Evolutionary conservation across 2,797 vertebrate genomes (phyloP), one percentile per base, ranked within the genome.

Genomic region (Sebastes trivittatus): DNA sequence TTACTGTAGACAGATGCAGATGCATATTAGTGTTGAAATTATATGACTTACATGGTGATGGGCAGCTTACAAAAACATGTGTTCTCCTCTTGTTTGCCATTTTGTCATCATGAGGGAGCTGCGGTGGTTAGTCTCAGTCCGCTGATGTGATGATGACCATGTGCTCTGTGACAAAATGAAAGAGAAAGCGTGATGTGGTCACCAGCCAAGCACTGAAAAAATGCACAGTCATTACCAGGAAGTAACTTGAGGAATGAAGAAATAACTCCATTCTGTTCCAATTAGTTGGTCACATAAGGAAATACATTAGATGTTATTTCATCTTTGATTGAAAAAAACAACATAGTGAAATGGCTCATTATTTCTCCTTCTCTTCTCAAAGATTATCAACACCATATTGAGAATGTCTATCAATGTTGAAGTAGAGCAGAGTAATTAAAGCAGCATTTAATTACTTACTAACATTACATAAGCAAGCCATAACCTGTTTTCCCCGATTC

Each of bases 261-360:
- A 87, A 68, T 46, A 61, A 81, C 23, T 75, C 58, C 29, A 74
- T 68, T 84, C 27, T 79, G 67, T 77, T 58, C n/a, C 11, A 69
- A 34, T 55, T n/a, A 42, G n/a, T 38, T 25, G 4, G 11, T 72
- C 14, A 70, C 22, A 64, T 9, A 42, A 61, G 63, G 56, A 59
- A 29, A 27, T 6, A 13, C 7, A 23, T 56, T 36, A 22, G 10
- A 18, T 29, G 20, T 29, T 56, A 16, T 36, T 75, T 52, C 4
- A 29, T n/a, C n/a, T 20, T 27, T 8, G 20, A 42, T 68, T 42
- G 1, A 52, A 14, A 11, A 27, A 78, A 59, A 18, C 6, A 27
- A 16, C 7, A 49, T 0, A 2, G 4, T 18, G 5, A 11, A 71
- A 60, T n/a, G 4, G n/a, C 60, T 46, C 3, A 20, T 5, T 27